phyloP scores from a whole-genome alignment of 2,888 invertebrate species.

The Arctia plantaginis region DNA sequence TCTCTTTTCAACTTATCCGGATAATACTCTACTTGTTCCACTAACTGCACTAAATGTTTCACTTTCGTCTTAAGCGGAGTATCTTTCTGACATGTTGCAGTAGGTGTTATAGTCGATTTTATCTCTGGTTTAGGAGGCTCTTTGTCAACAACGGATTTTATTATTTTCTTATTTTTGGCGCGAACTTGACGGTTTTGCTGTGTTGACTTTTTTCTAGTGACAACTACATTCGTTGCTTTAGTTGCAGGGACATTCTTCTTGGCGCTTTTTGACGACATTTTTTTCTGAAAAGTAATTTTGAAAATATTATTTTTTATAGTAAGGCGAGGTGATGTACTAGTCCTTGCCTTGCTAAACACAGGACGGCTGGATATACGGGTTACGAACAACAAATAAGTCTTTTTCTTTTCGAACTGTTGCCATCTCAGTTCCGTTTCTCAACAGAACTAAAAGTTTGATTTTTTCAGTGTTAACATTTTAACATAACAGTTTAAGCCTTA shows the following conservation, averaged over 20 bases:
- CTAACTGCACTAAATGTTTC: conserved; percentile 11
- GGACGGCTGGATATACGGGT: too few relatives aligned
- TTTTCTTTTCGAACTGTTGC: too few relatives aligned
- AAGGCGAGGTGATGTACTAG: too few relatives aligned
- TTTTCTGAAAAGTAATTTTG: conserved; percentile 31
- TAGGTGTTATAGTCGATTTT: conserved; percentile 32
- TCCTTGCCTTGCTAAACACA: too few relatives aligned
- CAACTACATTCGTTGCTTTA: conserved; percentile 48
- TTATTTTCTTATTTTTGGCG: conserved; percentile 42
- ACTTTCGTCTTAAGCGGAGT: conserved; percentile 33
- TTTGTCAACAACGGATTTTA: conserved; percentile 11
- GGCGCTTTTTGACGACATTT: conserved; percentile 37
- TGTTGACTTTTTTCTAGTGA: conserved; percentile 64
- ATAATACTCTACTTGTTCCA: conserved; percentile 59
- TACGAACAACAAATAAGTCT: too few relatives aligned
- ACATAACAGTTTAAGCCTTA: too few relatives aligned
- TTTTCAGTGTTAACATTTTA: too few relatives aligned
- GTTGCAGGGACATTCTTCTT: conserved; percentile 20
- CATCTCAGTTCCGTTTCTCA: too few relatives aligned
- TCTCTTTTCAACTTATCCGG: conserved; percentile 66
- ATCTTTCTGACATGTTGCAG: conserved; percentile 26
- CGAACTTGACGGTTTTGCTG: conserved; percentile 55
- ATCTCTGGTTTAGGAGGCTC: conserved; percentile 33
- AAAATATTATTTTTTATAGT: neutral
- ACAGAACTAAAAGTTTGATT: too few relatives aligned